These are phyloP conservation scores for Phenganax stokvisi DNA, from an alignment of 92 coral and sea anemone genomes.

Conservation along the genomic window DNA sequence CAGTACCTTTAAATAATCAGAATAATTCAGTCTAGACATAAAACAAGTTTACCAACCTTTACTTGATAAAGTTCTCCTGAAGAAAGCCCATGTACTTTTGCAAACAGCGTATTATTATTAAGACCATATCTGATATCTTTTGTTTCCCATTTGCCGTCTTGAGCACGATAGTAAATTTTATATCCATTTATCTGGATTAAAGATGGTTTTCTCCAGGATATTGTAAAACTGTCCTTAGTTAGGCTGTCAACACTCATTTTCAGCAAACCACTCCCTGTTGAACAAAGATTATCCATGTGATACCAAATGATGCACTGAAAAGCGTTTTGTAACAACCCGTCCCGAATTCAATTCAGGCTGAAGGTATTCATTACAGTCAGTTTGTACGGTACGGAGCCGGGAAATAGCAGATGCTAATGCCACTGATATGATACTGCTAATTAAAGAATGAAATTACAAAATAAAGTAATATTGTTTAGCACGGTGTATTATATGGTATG, in stretches of 20 bases:
- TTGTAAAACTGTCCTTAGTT: constrained; percentile 6
- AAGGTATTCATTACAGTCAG: too few relatives aligned
- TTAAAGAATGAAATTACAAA: background rate
- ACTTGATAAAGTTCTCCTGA: constrained; percentile 8
- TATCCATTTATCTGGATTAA: constrained; percentile 10
- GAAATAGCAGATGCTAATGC: too few relatives aligned
- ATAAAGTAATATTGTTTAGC: background rate
- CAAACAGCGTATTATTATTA: constrained; percentile 20
- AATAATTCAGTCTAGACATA: background rate
- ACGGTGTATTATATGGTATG: background rate
- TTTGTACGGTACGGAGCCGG: too few relatives aligned
- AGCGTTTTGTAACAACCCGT: too few relatives aligned
- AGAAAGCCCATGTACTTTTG: constrained; percentile 17
- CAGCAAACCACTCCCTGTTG: constrained; percentile 2
- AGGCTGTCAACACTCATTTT: constrained; percentile 15
- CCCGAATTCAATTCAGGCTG: too few relatives aligned
- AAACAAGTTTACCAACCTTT: background rate
- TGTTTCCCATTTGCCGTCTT: constrained; percentile 19
- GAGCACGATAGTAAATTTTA: constrained; percentile 20
- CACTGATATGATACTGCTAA: background rate
- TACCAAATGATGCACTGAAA: too few relatives aligned
- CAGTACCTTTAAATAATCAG: too few relatives aligned
- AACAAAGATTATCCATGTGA: background rate
- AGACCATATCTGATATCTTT: constrained; percentile 18
- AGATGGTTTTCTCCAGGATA: constrained; percentile 28